Base-by-base conservation (phyloP, 2,113 vertebrate species). In the Furnarius figulus region DNA sequence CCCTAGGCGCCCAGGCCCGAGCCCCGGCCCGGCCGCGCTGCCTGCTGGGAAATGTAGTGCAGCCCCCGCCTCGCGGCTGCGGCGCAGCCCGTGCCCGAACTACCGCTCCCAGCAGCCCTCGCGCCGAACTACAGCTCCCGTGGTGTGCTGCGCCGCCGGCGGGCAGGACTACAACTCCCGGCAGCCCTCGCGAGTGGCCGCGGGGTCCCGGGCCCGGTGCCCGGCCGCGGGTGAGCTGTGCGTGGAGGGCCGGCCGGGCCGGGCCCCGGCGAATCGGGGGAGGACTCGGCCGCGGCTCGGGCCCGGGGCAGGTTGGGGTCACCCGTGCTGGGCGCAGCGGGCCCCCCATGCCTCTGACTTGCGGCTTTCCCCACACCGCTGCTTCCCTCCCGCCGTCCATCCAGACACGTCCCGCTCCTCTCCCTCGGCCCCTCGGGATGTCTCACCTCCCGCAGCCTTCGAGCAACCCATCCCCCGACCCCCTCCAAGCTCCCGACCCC, bases 21-120 rank as follows among this genome's bases (percentile, higher is more conserved):
- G 30, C 70, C 63, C 27, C 1, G 30, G 47, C 44, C 44, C 18
- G 11, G 17, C 65, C 55, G 87, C 87, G 37, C 59, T 52, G 67
- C 72, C n/a, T 56, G 10, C 44, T 89, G 95, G 94, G 91, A 96
- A 83, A 46, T 55, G 85, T 33, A 96, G 97, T 96, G 25, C 72
- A 2, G 13, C 1, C 4, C 2, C 10, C 7, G 4, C 2, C 1
- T 2, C 0, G 8, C 17, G 2, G 5, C 46, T 4, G 17, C 6
- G 2, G 10, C 1, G 2, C 1, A 23, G 2, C 8, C 33, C 2
- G 37, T 2, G 1, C 2, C 3, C 2, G 14, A 62, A 86, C 74
- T 85, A 88, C 16, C 2, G 0, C 46, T 25, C 82, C 86, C 95
- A 8, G n/a, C 30, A 35, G 22, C 2, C 92, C 7, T 9, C n/a